Conservation (phyloP, 1,140 invertebrate genomes). For the Leucophenga varia region DNA sequence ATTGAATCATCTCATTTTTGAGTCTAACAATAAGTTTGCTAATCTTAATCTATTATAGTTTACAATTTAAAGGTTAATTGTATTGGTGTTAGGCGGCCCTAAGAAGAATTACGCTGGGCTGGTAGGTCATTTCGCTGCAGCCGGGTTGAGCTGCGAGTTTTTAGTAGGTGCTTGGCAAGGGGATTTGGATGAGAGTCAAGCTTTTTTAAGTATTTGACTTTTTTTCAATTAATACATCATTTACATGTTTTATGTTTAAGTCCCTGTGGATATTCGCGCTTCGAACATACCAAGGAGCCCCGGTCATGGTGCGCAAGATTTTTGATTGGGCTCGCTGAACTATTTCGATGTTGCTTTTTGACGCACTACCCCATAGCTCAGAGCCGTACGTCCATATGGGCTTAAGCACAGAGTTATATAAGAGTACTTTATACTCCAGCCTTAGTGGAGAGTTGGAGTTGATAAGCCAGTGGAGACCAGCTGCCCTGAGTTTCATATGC, state of each 20-base stretch:
- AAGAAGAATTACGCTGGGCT: too few species aligned
- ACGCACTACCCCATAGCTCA: not conserved
- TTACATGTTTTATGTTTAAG: too few species aligned
- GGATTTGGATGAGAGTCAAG: not conserved
- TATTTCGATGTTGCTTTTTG: not conserved
- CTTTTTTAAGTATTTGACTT: not conserved
- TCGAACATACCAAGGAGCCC: slow-evolving; percentile 1
- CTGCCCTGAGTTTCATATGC: too few species aligned
- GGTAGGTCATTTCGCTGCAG: not conserved
- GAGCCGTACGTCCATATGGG: too few species aligned
- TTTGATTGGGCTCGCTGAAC: not conserved
- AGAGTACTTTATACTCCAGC: too few species aligned
- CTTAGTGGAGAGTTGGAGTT: too few species aligned
- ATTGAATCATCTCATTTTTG: too few species aligned
- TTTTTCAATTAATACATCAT: not conserved
- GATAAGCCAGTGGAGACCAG: too few species aligned
- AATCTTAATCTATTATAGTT: not conserved
- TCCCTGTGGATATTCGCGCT: not conserved
- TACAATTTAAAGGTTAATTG: not conserved
- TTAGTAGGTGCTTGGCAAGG: not conserved
- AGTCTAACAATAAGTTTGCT: not conserved
- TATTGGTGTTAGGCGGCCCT: too few species aligned
- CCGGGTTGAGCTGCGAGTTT: not conserved
- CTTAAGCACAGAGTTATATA: too few species aligned
- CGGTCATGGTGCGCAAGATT: not conserved